Conservation (phyloP, 2,113 vertebrate species). For the Marcusenius ussheri region DNA sequence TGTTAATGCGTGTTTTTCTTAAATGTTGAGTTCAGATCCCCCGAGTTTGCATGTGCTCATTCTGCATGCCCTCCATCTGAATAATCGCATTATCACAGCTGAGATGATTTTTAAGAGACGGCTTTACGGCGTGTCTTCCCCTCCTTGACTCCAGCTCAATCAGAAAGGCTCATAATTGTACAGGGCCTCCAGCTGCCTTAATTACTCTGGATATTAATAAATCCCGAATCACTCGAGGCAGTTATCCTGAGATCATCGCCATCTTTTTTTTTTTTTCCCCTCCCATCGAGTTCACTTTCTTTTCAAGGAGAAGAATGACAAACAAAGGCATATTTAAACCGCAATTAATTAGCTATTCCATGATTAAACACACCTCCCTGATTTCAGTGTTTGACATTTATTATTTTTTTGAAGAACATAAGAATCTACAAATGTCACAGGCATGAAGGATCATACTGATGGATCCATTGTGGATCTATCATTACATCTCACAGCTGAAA, state of each 20-base stretch:
- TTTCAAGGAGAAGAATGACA: slow-evolving; percentile 10
- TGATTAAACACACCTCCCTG: not conserved
- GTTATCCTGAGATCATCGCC: slow-evolving; percentile 13
- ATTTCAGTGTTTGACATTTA: not conserved
- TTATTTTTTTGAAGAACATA: not conserved
- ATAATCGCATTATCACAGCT: not conserved
- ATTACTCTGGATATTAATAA: slow-evolving; percentile 13
- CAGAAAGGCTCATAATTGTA: slow-evolving; percentile 8
- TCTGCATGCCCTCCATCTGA: not conserved
- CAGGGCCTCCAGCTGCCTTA: slow-evolving; percentile 6
- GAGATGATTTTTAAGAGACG: slow-evolving; percentile 2
- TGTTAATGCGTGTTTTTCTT: slow-evolving; percentile 1
- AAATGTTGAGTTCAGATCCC: not conserved
- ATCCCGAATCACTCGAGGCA: slow-evolving; percentile 4
- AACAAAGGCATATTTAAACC: slow-evolving; percentile 7
- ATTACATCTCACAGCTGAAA: not conserved
- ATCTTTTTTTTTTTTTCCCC: not conserved
- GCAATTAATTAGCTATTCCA: not conserved
- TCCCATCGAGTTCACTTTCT: not conserved
- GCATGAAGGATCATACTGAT: not conserved
- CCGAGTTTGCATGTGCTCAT: not conserved
- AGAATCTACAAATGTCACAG: not conserved
- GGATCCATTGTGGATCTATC: not conserved
- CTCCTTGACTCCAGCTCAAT: slow-evolving; percentile 11
- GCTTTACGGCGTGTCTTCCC: not conserved